Evolutionary conservation across 2,888 invertebrate species (phyloP).

Genomic region (Microplitis manilae): DNA sequence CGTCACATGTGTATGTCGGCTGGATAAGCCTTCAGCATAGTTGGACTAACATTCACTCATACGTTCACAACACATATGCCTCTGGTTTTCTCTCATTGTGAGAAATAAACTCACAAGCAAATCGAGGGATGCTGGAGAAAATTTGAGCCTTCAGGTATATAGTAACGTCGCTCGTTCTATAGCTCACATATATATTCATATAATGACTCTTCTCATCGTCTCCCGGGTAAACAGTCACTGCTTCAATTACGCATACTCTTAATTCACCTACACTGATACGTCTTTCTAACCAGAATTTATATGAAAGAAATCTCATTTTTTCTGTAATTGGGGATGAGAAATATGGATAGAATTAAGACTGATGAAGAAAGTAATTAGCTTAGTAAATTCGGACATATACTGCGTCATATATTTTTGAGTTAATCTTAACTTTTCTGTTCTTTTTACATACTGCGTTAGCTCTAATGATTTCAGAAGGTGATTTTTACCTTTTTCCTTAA

Average conservation of each 20-base stretch:
- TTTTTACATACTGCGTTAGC: neutral
- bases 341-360: neutral
- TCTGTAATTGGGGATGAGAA: neutral
- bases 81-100: conserved; percentile 61
- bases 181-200: conserved; percentile 9
- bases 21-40: conserved; percentile 35
- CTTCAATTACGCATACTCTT: conserved; percentile 17
- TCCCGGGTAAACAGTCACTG: conserved; percentile 20
- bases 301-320: neutral
- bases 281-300: conserved; percentile 17
- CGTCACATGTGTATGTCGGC: conserved; percentile 51
- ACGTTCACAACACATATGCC: conserved; percentile 29
- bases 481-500: conserved; percentile 32
- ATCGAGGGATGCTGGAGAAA: conserved; percentile 53
- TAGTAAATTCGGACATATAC: neutral
- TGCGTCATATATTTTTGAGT: neutral
- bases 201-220: conserved; percentile 9
- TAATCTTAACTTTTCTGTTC: conserved; percentile 7
- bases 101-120: conserved; percentile 56
- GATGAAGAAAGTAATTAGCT: conserved; percentile 16
- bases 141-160: conserved; percentile 59
- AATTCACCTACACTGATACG: neutral
- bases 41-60: conserved; percentile 33
- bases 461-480: conserved; percentile 6
- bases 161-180: conserved; percentile 34